Base-by-base conservation (phyloP, 2,888 invertebrate genomes). In the Mechanitis mazaeus region DNA sequence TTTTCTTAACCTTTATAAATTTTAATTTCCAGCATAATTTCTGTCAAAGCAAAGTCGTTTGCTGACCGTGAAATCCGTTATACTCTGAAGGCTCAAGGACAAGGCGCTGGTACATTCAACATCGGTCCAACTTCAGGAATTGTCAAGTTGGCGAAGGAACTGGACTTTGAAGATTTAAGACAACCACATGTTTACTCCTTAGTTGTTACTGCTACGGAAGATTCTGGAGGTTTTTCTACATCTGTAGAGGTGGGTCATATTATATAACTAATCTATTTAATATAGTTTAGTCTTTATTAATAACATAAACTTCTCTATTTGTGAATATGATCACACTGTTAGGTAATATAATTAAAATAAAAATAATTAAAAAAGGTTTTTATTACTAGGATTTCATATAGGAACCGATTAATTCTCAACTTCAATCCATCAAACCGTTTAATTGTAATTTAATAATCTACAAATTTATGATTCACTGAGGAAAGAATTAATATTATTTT, bases 41-140 rank as follows among this genome's bases (percentile, higher is more conserved):
- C 97, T 45, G 97, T 99, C 68, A 97, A 98, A 90, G 98, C 98
- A 3, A 98, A 98, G 84, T 97, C 98, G 1, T 99, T 99, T 80
- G 98, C 98, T 67, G 97, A 98, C 84, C 94, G 97, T 60, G 97
- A 97, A 84, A 97, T 98, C 72, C 94, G 97, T n/a, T 98, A 98
- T 87, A 97, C 97, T 0, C 86, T 98, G 68, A 96, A 97, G 80
- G 97, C 98, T 0, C 96, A 97, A 83, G 97, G 97, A 4, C 97
- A 96, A 84, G 97, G 97, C 9, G 96, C 97, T 7, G 97, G 97
- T 55, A 97, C 97, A 9, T 98, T 98, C 85, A 97, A 97, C 84
- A 98, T 98, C 75, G 97, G 97, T 0, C 96, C 97, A 2, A 95
- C 96, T 31, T 96, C 97, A 45, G 98, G 98, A 60, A 96, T 98